phyloP scores from a whole-genome alignment of 2,797 vertebrate species.

The Hippoglossus hippoglossus region DNA sequence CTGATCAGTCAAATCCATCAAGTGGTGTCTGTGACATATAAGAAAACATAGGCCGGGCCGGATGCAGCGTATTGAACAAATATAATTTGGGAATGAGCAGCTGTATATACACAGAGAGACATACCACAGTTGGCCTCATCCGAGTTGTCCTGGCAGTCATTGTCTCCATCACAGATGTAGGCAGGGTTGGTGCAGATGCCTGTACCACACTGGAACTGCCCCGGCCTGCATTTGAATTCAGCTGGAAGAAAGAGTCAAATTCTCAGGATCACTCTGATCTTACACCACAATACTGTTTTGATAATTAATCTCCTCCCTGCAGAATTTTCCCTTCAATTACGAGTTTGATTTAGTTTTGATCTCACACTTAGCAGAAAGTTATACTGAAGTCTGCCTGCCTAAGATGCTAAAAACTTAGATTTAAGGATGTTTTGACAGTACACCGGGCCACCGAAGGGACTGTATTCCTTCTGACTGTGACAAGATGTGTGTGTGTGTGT shows the following conservation, averaged over 20 bases:
- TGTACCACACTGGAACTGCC: conserved; percentile 94
- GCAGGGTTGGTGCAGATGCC: conserved; percentile 95
- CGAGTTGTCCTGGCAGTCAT: conserved; percentile 95
- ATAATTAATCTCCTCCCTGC: too few relatives aligned
- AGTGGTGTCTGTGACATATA: not conserved
- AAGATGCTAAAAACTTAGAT: too few relatives aligned
- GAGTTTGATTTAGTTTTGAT: too few relatives aligned
- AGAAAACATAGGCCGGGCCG: not conserved
- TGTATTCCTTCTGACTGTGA: too few relatives aligned
- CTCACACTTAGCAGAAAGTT: too few relatives aligned
- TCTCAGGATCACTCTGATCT: conserved; percentile 86
- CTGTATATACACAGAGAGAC: not conserved
- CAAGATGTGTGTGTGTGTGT: too few relatives aligned
- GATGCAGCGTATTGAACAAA: not conserved
- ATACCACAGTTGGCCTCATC: conserved; percentile 95
- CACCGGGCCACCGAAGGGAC: too few relatives aligned
- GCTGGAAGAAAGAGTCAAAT: conserved; percentile 70
- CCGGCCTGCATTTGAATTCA: conserved; percentile 93
- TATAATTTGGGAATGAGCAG: not conserved
- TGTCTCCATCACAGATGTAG: conserved; percentile 96
- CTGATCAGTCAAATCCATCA: not conserved
- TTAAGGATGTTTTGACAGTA: too few relatives aligned
- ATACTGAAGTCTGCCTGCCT: too few relatives aligned
- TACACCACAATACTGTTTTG: conserved; percentile 31
- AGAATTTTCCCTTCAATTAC: not conserved